phyloP scores from a whole-genome alignment of 2,113 vertebrate genomes.

The Centrocercus urophasianus region DNA sequence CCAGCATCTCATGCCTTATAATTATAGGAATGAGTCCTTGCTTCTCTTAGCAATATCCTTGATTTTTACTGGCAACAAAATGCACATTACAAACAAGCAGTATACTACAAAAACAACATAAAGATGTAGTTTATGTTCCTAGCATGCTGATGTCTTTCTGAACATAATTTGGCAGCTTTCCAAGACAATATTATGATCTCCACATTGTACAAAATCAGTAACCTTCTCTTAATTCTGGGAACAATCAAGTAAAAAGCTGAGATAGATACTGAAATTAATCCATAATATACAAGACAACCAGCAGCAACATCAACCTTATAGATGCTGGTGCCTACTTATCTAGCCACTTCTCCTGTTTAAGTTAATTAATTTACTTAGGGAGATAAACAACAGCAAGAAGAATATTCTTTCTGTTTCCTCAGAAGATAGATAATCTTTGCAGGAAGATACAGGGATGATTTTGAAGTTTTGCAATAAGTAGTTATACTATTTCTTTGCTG shows the following conservation, averaged over 20 bases:
- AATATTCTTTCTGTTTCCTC: not conserved
- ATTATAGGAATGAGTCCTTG: constrained; percentile 36
- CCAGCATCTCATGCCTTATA: not conserved
- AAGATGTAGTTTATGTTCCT: not conserved
- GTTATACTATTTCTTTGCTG: not conserved
- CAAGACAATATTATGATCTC: not conserved
- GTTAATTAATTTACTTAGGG: not conserved
- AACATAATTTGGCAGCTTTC: constrained; percentile 13
- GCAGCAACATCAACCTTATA: not conserved
- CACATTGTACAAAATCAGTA: not conserved
- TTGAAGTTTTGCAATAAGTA: not conserved
- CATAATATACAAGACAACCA: rapidly evolving
- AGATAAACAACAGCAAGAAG: not conserved
- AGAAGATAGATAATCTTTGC: not conserved
- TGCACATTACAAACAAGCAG: not conserved
- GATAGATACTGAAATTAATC: not conserved
- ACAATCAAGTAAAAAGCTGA: not conserved
- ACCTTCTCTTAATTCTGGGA: not conserved
- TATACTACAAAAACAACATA: not conserved
- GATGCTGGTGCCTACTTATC: not conserved
- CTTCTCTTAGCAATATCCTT: not conserved
- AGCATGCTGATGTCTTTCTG: not conserved
- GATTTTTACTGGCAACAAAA: not conserved
- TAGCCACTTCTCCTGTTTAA: not conserved
- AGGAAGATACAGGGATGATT: not conserved